Conservation (phyloP, 1,140 invertebrate species). For the Teleogryllus occipitalis region DNA sequence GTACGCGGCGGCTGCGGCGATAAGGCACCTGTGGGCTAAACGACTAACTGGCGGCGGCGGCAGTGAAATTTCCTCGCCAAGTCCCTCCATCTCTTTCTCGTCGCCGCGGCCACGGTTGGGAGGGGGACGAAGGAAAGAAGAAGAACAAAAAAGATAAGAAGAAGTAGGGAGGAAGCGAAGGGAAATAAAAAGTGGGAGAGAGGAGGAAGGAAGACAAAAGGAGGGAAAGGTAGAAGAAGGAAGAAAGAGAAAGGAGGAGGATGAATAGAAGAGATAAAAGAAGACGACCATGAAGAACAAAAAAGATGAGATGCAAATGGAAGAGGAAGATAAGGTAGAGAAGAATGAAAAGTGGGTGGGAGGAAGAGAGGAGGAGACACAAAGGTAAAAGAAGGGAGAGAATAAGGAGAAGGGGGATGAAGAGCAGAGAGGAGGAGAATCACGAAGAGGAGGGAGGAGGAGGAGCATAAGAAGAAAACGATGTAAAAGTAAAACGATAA, state of each 20-base stretch:
- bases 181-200: not conserved
- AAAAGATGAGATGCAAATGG: not conserved
- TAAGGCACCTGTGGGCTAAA: too few species aligned
- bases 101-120: too few species aligned
- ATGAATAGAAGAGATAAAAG: not conserved
- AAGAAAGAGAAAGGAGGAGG: not conserved
- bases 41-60: too few species aligned
- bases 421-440: too few species aligned
- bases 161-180: not conserved
- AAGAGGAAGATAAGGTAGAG: not conserved
- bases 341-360: not conserved
- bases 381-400: too few species aligned
- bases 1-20: too few species aligned
- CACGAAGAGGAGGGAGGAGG: too few species aligned
- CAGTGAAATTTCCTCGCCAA: too few species aligned
- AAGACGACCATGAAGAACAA: not conserved
- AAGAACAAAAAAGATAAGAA: too few species aligned
- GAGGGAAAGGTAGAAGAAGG: not conserved
- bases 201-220: not conserved
- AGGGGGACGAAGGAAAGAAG: too few species aligned
- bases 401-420: too few species aligned
- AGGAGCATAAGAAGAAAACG: not conserved
- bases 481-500: not conserved
- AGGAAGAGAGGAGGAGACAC: not conserved
- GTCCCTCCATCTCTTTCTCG: too few species aligned